Evolutionary conservation across 2,113 vertebrate genomes (phyloP).

Genomic region (Circaetus cinerascens): DNA sequence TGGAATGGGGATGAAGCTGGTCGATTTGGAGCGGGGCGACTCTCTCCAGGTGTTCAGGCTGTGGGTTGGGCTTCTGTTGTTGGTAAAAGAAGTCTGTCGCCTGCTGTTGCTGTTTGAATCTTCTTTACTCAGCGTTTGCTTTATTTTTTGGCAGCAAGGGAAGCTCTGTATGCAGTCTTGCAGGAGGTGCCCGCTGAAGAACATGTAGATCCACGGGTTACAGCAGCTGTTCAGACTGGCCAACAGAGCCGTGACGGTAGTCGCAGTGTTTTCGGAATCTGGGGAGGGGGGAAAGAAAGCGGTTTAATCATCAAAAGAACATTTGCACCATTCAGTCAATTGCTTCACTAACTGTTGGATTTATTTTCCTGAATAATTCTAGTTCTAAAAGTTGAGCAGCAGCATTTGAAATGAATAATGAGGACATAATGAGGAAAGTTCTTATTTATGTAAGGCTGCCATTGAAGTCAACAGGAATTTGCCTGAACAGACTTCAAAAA

Average conservation of each 20-base stretch:
- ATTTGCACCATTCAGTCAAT: background rate
- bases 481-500: background rate
- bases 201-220: slow-evolving; percentile 99
- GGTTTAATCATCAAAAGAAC: background rate
- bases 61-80: slow-evolving; percentile 83
- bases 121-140: slow-evolving; percentile 79
- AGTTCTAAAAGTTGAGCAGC: background rate
- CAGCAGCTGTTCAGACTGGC: slow-evolving; percentile 96
- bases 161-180: slow-evolving; percentile 89
- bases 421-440: background rate
- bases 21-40: slow-evolving; percentile 72
- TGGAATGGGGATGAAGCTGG: slow-evolving; percentile 74
- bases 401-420: background rate
- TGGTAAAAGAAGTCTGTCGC: slow-evolving; percentile 83
- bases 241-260: slow-evolving; percentile 88
- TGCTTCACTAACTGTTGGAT: background rate
- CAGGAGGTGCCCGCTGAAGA: slow-evolving; percentile 95
- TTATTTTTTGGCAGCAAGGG: slow-evolving; percentile 76
- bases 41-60: slow-evolving; percentile 82
- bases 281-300: background rate
- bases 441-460: background rate
- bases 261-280: slow-evolving; percentile 90
- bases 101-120: slow-evolving; percentile 88
- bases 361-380: background rate
- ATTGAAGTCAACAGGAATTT: background rate